Evolutionary conservation across 2,113 vertebrate genomes (phyloP).

Genomic region (Calidris pugnax): DNA sequence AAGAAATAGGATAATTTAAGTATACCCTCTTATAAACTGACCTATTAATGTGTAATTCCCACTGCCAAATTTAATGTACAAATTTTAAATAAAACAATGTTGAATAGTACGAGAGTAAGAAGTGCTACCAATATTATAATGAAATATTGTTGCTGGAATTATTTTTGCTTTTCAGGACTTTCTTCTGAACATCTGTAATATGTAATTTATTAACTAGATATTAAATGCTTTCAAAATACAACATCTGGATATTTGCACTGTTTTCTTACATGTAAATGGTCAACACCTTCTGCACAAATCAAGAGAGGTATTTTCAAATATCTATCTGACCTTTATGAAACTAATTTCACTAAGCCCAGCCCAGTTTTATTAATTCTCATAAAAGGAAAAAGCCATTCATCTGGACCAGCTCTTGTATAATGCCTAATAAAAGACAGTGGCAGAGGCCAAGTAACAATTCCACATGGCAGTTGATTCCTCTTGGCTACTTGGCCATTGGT

Average conservation of each 20-base stretch:
- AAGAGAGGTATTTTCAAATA: neutral
- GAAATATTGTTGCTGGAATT: neutral
- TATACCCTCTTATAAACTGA: neutral
- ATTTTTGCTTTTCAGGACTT: neutral
- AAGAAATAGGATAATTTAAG: neutral
- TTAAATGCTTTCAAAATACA: neutral
- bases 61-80: neutral
- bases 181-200: neutral
- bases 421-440: neutral
- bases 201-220: neutral
- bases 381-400: constrained; percentile 10
- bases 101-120: neutral
- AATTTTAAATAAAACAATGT: neutral
- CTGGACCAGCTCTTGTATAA: neutral
- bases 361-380: constrained; percentile 2
- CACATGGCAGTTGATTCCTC: neutral
- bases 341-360: neutral
- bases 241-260: neutral
- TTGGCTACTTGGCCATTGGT: neutral
- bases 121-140: neutral
- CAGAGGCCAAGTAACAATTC: neutral
- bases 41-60: neutral
- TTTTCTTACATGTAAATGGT: neutral
- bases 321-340: constrained; percentile 15
- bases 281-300: neutral